Conservation (phyloP, 2,888 invertebrate species). For the Druceiella hillmani region DNA sequence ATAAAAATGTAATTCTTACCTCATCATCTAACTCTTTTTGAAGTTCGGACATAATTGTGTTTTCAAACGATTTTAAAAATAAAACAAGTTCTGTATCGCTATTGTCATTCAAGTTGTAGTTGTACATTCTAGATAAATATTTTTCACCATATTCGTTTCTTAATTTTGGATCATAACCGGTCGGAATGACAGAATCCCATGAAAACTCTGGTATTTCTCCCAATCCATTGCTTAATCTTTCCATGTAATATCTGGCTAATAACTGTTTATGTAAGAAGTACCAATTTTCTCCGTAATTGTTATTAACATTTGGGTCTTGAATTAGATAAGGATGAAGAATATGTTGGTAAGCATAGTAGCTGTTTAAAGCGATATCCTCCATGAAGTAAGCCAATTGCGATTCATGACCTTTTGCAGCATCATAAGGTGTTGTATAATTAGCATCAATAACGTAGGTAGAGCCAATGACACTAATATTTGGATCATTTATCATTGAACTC, state of each 20-base stretch:
- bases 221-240: conserved; percentile 62
- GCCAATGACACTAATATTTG: conserved; percentile 35
- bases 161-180: conserved; percentile 56
- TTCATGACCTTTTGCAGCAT: conserved; percentile 42
- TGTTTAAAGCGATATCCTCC: conserved; percentile 65
- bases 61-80: too few relatives aligned
- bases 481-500: conserved; percentile 27
- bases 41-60: too few relatives aligned
- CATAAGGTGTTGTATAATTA: conserved; percentile 39
- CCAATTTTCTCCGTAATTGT: conserved; percentile 56
- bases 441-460: conserved; percentile 37
- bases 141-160: too few relatives aligned
- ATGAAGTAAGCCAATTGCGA: conserved; percentile 61
- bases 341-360: conserved; percentile 55
- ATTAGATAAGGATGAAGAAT: conserved; percentile 55
- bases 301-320: conserved; percentile 37
- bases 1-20: too few relatives aligned
- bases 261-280: conserved; percentile 61
- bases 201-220: conserved; percentile 51
- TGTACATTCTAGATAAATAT: not conserved
- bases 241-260: conserved; percentile 64
- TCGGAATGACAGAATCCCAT: conserved; percentile 42
- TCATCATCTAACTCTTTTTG: too few relatives aligned
- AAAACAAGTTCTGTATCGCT: too few relatives aligned
- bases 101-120: too few relatives aligned